Percentiles rank a stretch among this genome's conserved stretches.
These are phyloP conservation scores for Centropus unirufus DNA, from an alignment of 2,113 vertebrate genomes.

Conservation along the genomic window DNA sequence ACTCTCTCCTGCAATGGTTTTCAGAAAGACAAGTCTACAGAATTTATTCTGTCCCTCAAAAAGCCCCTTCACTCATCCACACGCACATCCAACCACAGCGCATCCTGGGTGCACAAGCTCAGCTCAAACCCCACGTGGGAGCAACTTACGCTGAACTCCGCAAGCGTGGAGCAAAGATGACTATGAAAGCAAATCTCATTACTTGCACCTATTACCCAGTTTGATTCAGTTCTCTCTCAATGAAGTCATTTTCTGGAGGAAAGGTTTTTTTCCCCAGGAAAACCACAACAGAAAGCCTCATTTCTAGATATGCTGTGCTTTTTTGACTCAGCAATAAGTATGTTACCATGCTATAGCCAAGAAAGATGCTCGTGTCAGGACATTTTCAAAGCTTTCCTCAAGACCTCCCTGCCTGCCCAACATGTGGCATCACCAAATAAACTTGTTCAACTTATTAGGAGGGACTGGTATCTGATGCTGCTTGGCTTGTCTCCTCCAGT, in stretches of 20 bases:
- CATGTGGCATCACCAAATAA: neutral
- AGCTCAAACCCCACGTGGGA: neutral
- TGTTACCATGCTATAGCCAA: neutral
- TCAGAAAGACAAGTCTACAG: neutral
- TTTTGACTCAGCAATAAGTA: conserved; percentile 49
- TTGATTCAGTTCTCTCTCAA: conserved; percentile 28
- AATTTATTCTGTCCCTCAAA: neutral
- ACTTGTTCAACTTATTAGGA: neutral
- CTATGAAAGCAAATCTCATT: neutral
- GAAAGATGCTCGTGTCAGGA: conserved; percentile 4
- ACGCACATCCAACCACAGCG: neutral
- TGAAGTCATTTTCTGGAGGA: conserved; percentile 63
- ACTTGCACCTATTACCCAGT: conserved; percentile 13
- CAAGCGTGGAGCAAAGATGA: neutral
- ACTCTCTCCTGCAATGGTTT: neutral
- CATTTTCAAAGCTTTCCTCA: conserved; percentile 29
- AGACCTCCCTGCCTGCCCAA: neutral
- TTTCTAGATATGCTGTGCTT: conserved; percentile 10
- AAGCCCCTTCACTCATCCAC: neutral
- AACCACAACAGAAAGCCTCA: conserved; percentile 55
- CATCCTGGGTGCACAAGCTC: neutral
- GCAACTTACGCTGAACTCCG: neutral
- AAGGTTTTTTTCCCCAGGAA: conserved; percentile 31
- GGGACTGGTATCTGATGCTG: neutral
- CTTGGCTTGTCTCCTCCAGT: neutral